These are phyloP conservation scores for Flexamia atlantica DNA, from an alignment of 2,888 invertebrate genomes.

Conservation along the genomic window DNA sequence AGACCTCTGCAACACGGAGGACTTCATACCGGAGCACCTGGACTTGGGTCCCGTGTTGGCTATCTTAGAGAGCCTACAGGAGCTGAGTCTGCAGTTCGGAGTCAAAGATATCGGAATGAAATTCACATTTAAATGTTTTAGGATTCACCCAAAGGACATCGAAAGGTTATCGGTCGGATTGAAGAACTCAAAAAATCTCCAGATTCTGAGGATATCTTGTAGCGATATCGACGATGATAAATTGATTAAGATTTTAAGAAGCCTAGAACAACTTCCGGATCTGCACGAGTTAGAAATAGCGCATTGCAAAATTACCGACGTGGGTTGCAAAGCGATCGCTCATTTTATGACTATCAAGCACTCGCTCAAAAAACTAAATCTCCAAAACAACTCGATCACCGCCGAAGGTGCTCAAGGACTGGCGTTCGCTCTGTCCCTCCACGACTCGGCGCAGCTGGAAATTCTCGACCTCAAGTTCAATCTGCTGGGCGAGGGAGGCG, in stretches of 20 bases:
- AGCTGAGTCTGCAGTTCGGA: slow-evolving; percentile 61
- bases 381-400: slow-evolving; percentile 62
- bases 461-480: slow-evolving; percentile 61
- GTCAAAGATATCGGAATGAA: slow-evolving; percentile 58
- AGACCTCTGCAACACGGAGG: slow-evolving; percentile 34
- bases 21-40: slow-evolving; percentile 59
- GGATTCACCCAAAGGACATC: slow-evolving; percentile 53
- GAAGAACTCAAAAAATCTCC: not conserved
- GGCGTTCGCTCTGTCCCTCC: slow-evolving; percentile 54
- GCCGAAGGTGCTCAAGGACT: slow-evolving; percentile 59
- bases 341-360: slow-evolving; percentile 55
- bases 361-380: slow-evolving; percentile 38
- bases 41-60: slow-evolving; percentile 58
- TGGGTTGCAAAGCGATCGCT: slow-evolving; percentile 56
- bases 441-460: slow-evolving; percentile 32
- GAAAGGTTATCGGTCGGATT: slow-evolving; percentile 55
- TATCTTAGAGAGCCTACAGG: slow-evolving; percentile 53
- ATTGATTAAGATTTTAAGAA: slow-evolving; percentile 48
- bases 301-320: slow-evolving; percentile 62
- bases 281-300: slow-evolving; percentile 59
- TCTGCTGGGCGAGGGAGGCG: slow-evolving; percentile 63
- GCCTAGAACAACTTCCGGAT: slow-evolving; percentile 8
- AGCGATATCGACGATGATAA: slow-evolving; percentile 60
- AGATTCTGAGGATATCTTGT: slow-evolving; percentile 47
- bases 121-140: slow-evolving; percentile 56